phyloP scores from a whole-genome alignment of 2,888 invertebrate species.

The Meiosimyza platycephala region DNA sequence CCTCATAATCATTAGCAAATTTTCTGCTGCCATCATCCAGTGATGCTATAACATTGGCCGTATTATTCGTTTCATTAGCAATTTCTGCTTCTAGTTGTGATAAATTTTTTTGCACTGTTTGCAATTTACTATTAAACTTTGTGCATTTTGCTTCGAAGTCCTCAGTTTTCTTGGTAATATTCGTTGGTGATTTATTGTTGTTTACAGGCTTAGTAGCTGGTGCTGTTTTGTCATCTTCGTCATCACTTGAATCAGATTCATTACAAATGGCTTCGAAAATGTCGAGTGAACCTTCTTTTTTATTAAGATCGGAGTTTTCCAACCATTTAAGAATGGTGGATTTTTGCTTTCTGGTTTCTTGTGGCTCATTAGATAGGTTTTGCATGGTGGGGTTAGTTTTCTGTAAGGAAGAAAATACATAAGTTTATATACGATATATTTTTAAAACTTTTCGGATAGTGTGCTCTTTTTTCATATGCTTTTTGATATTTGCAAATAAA shows the following conservation, averaged over 20 bases:
- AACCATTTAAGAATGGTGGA: conserved; percentile 63
- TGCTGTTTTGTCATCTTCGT: conserved; percentile 34
- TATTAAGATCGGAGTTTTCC: conserved; percentile 64
- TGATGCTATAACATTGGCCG: conserved; percentile 21
- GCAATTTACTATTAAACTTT: conserved; percentile 48
- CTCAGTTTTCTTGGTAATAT: conserved; percentile 10
- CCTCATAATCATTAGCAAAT: conserved; percentile 30
- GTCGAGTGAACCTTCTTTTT: conserved; percentile 61
- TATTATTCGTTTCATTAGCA: conserved; percentile 41
- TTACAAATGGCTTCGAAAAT: conserved; percentile 64
- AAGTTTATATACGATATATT: background rate
- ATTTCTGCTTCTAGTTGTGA: conserved; percentile 50
- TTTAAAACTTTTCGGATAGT: too few relatives aligned
- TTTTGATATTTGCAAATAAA: too few relatives aligned
- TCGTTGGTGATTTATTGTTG: conserved; percentile 9
- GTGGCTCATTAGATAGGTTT: background rate
- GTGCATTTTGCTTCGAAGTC: conserved; percentile 41
- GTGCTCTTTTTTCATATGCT: too few relatives aligned
- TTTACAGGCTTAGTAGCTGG: conserved; percentile 34
- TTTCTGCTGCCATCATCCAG: conserved; percentile 16
- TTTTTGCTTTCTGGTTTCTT: conserved; percentile 5
- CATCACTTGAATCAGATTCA: conserved; percentile 58
- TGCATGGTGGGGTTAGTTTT: background rate
- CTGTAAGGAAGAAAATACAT: background rate
- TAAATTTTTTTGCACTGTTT: conserved; percentile 49